Evolutionary conservation across 37 sponge, comb jelly and placozoan genomes (phyloP).

Genomic region (Spongilla lacustris): DNA sequence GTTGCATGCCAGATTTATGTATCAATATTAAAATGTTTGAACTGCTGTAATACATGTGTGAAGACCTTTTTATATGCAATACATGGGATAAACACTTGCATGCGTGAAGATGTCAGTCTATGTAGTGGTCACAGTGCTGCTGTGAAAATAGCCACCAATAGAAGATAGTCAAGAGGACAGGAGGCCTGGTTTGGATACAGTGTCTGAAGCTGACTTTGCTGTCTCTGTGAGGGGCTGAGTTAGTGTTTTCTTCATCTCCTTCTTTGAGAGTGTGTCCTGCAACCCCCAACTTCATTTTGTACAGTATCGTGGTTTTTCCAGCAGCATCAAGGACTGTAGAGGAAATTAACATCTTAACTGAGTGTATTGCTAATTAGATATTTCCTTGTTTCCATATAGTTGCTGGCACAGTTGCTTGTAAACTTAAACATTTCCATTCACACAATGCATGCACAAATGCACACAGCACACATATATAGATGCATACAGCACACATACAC

Average conservation of each 20-base stretch:
- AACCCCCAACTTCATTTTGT: conserved; percentile 90
- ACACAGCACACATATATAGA: too few species aligned
- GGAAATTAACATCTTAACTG: too few species aligned
- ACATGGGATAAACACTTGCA: too few species aligned
- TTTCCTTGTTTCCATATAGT: conserved; percentile 25
- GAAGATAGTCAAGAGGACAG: neutral
- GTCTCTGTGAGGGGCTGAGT: conserved; percentile 55
- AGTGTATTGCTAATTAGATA: neutral
- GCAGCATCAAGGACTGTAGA: conserved; percentile 84
- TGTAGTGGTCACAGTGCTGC: neutral
- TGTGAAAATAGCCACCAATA: neutral
- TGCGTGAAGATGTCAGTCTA: neutral
- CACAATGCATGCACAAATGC: too few species aligned
- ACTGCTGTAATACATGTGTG: too few species aligned
- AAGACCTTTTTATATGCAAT: too few species aligned
- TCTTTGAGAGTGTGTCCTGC: conserved; percentile 26
- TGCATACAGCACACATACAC: too few species aligned
- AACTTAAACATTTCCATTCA: too few species aligned
- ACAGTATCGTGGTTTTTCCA: conserved; percentile 90
- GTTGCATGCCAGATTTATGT: too few species aligned
- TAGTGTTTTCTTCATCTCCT: conserved; percentile 46
- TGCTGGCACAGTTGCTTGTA: neutral
- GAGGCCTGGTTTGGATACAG: neutral
- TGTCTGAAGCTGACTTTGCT: conserved; percentile 21
- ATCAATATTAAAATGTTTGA: too few species aligned